Conservation (phyloP, 2,113 vertebrate species). For the Hippoglossus stenolepis region DNA sequence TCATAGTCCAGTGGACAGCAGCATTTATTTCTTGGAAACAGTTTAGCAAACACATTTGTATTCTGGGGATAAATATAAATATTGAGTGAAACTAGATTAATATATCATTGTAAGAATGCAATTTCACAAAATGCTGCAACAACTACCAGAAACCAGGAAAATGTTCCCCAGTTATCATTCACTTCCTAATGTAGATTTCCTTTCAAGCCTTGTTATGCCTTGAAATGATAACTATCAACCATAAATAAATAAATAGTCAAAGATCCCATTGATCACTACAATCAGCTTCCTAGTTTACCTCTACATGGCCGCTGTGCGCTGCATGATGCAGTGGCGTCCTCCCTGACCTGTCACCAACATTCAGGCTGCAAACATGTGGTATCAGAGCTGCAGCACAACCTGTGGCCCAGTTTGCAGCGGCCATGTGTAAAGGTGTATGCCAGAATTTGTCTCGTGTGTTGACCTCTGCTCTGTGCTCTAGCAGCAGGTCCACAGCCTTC, state of each 20-base stretch:
- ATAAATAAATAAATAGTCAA: too few species aligned
- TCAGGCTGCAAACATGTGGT: constrained; percentile 88
- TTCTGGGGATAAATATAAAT: not conserved
- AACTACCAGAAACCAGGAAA: not conserved
- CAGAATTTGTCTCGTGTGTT: constrained; percentile 92
- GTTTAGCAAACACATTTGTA: not conserved
- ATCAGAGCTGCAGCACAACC: constrained; percentile 90
- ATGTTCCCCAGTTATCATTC: not conserved
- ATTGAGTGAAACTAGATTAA: not conserved
- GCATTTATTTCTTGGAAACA: not conserved
- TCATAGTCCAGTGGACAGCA: not conserved
- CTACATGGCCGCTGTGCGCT: constrained; percentile 89
- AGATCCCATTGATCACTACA: not conserved
- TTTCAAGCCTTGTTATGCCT: not conserved
- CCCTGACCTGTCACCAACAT: constrained; percentile 89
- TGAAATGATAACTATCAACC: too few species aligned
- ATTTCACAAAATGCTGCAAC: not conserved
- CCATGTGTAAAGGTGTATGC: constrained; percentile 94
- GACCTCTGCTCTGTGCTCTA: constrained; percentile 90
- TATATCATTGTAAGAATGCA: not conserved
- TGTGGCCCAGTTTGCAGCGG: constrained; percentile 91
- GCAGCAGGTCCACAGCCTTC: constrained; percentile 91
- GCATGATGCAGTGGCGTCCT: constrained; percentile 95
- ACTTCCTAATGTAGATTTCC: not conserved
- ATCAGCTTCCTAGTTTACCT: constrained; percentile 79